These are phyloP conservation scores for Latrodectus hesperus DNA, from an alignment of 2,888 invertebrate species.

Conservation along the genomic window DNA sequence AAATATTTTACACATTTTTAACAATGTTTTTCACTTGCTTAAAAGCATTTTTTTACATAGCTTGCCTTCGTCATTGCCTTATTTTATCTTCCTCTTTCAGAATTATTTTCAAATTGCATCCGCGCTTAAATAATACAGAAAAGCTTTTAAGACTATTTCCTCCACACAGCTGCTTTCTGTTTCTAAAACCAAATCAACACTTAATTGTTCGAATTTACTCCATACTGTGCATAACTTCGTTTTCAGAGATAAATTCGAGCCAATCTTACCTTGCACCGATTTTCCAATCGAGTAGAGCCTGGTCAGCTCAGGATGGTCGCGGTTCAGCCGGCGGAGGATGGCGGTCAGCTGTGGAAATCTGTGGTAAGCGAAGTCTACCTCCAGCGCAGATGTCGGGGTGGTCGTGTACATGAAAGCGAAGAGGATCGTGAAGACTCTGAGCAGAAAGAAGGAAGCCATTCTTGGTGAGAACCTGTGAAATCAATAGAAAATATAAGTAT, in stretches of 20 bases:
- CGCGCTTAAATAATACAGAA: no score
- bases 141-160: no score
- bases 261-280: conserved; percentile 86
- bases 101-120: no score
- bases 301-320: conserved; percentile 88
- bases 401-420: background rate
- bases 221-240: background rate
- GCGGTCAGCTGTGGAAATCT: conserved; percentile 88
- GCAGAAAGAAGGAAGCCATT: background rate
- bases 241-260: background rate
- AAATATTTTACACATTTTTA: no score
- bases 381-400: background rate
- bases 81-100: no score
- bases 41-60: no score
- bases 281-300: conserved; percentile 95
- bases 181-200: no score
- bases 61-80: no score
- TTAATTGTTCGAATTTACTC: background rate
- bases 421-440: background rate
- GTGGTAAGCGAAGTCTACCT: conserved; percentile 88
- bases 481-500: no score
- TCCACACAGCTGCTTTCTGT: no score
- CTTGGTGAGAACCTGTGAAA: background rate
- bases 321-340: conserved; percentile 86
- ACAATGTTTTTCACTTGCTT: no score